These are phyloP conservation scores for Zingel zingel DNA, from an alignment of 2,113 vertebrate species.

Conservation along the genomic window DNA sequence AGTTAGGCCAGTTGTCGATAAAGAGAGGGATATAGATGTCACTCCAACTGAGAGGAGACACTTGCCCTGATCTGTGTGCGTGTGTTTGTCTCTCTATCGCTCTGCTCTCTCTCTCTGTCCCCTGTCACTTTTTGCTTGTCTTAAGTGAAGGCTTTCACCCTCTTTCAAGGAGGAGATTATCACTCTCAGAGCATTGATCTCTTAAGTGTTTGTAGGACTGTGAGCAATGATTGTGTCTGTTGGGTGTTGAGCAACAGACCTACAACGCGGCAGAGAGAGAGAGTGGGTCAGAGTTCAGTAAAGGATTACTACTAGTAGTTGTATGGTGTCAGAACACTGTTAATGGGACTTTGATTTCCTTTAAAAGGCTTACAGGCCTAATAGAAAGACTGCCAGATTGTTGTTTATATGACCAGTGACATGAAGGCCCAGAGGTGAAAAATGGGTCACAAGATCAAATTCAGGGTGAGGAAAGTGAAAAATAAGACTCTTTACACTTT, in stretches of 20 bases:
- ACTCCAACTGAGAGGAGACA: slow-evolving; percentile 78
- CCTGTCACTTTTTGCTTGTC: slow-evolving; percentile 71
- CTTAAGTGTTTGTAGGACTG: slow-evolving; percentile 63
- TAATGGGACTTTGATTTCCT: slow-evolving; percentile 81
- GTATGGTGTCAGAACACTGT: slow-evolving; percentile 65
- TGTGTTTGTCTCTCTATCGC: neutral
- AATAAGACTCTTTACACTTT: neutral
- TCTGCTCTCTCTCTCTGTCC: slow-evolving; percentile 19
- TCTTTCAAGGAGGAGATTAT: slow-evolving; percentile 89
- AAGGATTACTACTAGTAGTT: slow-evolving; percentile 70
- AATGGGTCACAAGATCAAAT: slow-evolving; percentile 56
- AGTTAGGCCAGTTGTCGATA: slow-evolving; percentile 88
- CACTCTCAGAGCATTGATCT: slow-evolving; percentile 84
- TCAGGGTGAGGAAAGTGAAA: slow-evolving; percentile 18
- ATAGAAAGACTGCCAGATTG: slow-evolving; percentile 62
- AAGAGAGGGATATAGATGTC: slow-evolving; percentile 83
- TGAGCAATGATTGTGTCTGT: slow-evolving; percentile 59
- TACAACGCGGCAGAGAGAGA: slow-evolving; percentile 30
- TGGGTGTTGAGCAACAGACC: slow-evolving; percentile 31
- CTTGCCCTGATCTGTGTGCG: slow-evolving; percentile 73
- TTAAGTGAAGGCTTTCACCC: slow-evolving; percentile 79
- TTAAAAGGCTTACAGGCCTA: slow-evolving; percentile 70
- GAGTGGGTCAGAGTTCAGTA: slow-evolving; percentile 72
- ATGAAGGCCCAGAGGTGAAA: slow-evolving; percentile 38
- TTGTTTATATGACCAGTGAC: slow-evolving; percentile 48